These are phyloP conservation scores for Bombus fervidus DNA, from an alignment of 1,140 invertebrate species.

Conservation along the genomic window DNA sequence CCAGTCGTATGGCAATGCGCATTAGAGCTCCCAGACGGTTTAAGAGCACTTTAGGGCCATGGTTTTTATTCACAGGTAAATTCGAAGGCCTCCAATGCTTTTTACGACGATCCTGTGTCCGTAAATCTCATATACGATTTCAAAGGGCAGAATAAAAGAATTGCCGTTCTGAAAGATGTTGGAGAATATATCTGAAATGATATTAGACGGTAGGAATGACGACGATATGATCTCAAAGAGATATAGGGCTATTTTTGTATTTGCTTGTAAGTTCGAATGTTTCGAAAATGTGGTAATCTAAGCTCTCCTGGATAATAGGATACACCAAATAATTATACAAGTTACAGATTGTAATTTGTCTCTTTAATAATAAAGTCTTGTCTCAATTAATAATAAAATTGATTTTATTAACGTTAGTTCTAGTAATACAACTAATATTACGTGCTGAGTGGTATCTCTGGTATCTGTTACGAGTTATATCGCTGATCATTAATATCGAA, in stretches of 20 bases:
- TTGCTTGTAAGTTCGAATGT: neutral
- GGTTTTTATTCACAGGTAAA: conserved; percentile 13
- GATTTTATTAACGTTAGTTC: too few species aligned
- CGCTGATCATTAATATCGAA: neutral
- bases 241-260: neutral
- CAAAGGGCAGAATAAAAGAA: neutral
- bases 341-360: too few species aligned
- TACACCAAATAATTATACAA: too few species aligned
- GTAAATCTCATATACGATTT: conserved; percentile 5
- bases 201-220: too few species aligned
- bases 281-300: neutral
- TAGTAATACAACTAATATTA: neutral
- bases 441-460: too few species aligned
- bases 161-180: neutral
- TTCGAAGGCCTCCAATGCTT: neutral
- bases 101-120: conserved; percentile 1
- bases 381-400: too few species aligned
- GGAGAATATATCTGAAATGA: neutral
- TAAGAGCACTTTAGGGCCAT: neutral
- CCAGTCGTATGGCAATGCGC: conserved; percentile 5
- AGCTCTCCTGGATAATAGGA: neutral
- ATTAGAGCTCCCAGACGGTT: neutral
- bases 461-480: too few species aligned
- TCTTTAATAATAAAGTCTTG: too few species aligned
- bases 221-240: neutral